Percentiles rank a stretch among this genome's conserved stretches.
These are phyloP conservation scores for Trissolcus japonicus DNA, from an alignment of 2,888 invertebrate species.

Conservation along the genomic window DNA sequence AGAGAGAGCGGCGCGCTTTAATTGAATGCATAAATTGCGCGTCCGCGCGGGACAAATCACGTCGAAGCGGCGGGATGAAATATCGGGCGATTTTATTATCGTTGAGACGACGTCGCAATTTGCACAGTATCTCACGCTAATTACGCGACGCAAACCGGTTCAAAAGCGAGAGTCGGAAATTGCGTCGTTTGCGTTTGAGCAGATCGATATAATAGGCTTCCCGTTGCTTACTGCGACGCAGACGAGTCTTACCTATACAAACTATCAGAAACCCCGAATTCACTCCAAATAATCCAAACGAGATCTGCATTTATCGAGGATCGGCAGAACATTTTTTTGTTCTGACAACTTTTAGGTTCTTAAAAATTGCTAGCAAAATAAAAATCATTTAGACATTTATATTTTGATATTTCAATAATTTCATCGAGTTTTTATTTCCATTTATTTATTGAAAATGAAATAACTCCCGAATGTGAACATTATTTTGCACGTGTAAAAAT, in stretches of 20 bases:
- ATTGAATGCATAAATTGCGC: slow-evolving; percentile 45
- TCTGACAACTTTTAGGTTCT: too few species aligned
- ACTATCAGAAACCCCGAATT: too few species aligned
- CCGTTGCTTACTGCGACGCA: slow-evolving; percentile 58
- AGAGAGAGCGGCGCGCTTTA: slow-evolving; percentile 14
- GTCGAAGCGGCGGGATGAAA: slow-evolving; percentile 26
- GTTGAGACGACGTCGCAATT: slow-evolving; percentile 43
- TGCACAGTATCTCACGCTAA: slow-evolving; percentile 53
- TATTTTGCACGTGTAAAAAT: too few species aligned
- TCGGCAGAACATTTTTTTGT: too few species aligned
- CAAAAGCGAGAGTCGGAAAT: slow-evolving; percentile 60
- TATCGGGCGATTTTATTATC: slow-evolving; percentile 47
- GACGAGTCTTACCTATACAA: slow-evolving; percentile 15
- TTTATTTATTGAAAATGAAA: too few species aligned
- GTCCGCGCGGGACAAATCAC: slow-evolving; percentile 32
- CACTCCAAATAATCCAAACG: too few species aligned
- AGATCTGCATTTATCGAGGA: too few species aligned
- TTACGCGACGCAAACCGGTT: slow-evolving; percentile 57
- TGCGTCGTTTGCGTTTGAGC: slow-evolving; percentile 55
- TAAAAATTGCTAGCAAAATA: too few species aligned
- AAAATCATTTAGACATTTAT: too few species aligned
- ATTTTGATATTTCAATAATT: too few species aligned
- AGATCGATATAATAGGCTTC: slow-evolving; percentile 60
- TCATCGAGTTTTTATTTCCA: too few species aligned
- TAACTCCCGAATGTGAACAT: too few species aligned